phyloP scores from a whole-genome alignment of 2,797 vertebrate species.

The Nannoperca obscura region DNA sequence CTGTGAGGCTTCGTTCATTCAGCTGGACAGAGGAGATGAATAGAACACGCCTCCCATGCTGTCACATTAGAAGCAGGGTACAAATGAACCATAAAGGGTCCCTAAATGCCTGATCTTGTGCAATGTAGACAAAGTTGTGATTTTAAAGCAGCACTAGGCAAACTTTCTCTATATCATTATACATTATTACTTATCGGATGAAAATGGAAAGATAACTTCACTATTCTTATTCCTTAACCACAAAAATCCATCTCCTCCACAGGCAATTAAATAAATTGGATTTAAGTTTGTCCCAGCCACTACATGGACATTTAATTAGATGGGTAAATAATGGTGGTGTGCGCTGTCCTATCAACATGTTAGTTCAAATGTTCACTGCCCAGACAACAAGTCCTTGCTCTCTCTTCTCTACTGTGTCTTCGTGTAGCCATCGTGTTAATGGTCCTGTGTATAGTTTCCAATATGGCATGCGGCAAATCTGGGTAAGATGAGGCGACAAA shows the following conservation, averaged over 20 bases:
- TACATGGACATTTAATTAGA: conserved; percentile 10
- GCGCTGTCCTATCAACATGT: background rate
- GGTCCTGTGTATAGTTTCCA: conserved; percentile 12
- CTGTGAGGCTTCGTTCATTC: conserved; percentile 49
- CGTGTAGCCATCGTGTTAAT: background rate
- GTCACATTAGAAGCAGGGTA: background rate
- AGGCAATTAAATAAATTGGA: background rate
- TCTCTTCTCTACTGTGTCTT: background rate
- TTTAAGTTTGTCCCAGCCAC: background rate
- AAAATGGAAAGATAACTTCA: background rate
- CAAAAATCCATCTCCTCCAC: background rate
- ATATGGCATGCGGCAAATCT: background rate
- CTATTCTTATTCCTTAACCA: background rate
- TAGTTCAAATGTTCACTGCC: background rate
- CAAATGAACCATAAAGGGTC: background rate
- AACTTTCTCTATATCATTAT: background rate
- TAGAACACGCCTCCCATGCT: conserved; percentile 3
- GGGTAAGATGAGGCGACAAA: conserved; percentile 14
- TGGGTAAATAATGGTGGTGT: background rate
- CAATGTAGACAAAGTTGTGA: background rate
- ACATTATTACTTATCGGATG: background rate
- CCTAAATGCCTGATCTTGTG: background rate
- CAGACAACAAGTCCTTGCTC: background rate
- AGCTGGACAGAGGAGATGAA: conserved; percentile 22
- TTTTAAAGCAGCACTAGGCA: background rate